phyloP scores from a whole-genome alignment of 2,797 vertebrate species.

The Cynodonichthys magdalenae region DNA sequence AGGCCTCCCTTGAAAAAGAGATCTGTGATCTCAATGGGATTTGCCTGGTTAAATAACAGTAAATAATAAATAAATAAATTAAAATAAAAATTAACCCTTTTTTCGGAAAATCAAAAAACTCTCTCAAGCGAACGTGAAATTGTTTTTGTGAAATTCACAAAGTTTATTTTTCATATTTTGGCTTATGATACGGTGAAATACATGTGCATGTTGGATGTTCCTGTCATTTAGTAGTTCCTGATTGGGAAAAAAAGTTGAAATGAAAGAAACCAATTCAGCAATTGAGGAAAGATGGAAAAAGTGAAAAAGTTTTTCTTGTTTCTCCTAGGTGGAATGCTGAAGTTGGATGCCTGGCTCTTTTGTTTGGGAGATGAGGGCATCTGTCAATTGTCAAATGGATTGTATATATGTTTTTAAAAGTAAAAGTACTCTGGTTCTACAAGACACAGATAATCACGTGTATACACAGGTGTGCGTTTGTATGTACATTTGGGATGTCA shows the following conservation, averaged over 20 bases:
- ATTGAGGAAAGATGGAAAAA: constrained; percentile 28
- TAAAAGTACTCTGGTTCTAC: constrained; percentile 55
- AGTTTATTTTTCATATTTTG: too few species aligned
- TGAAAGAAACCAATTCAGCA: constrained; percentile 54
- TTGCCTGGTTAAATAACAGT: too few species aligned
- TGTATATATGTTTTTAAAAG: constrained; percentile 53
- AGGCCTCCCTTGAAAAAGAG: too few species aligned
- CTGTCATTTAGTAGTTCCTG: constrained; percentile 36
- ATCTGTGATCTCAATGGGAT: too few species aligned
- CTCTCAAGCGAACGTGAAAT: too few species aligned
- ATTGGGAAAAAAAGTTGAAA: constrained; percentile 40
- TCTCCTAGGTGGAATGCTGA: constrained; percentile 16
- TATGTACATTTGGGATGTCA: constrained; percentile 47
- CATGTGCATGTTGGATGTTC: constrained; percentile 65
- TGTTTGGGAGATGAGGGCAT: constrained; percentile 47
- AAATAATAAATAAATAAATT: too few species aligned
- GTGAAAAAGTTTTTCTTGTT: constrained; percentile 11
- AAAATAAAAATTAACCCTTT: too few species aligned
- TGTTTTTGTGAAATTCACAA: too few species aligned
- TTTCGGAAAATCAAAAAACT: too few species aligned
- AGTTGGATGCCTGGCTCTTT: constrained; percentile 42
- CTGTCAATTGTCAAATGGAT: constrained; percentile 59
- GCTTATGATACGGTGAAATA: constrained; percentile 47
- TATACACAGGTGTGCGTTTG: constrained; percentile 68
- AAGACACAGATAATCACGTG: constrained; percentile 67